These are phyloP conservation scores for Agelastica alni DNA, from an alignment of 2,888 invertebrate genomes.

Conservation along the genomic window DNA sequence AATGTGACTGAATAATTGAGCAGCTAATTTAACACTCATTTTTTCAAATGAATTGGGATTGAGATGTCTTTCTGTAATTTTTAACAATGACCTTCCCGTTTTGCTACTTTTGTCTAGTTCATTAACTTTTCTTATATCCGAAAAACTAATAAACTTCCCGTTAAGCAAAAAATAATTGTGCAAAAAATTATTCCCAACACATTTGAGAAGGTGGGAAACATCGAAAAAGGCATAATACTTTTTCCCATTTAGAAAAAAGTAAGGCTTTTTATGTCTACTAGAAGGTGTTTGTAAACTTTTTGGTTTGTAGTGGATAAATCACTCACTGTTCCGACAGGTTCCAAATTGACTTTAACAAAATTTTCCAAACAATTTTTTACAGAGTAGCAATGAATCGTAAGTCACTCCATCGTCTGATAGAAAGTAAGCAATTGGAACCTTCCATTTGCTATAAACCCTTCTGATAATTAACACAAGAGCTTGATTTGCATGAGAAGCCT, in stretches of 20 bases:
- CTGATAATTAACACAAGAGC: no score
- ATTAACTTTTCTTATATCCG: not conserved
- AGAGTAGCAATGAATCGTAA: not conserved
- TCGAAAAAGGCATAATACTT: not conserved
- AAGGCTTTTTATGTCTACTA: no score
- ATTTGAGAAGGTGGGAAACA: no score
- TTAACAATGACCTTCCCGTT: not conserved
- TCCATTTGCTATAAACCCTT: not conserved
- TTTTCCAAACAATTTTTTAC: not conserved
- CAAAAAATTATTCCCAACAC: no score
- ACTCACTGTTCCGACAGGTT: not conserved
- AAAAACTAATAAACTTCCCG: not conserved
- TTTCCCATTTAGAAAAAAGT: not conserved
- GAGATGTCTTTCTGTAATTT: slow-evolving; percentile 2
- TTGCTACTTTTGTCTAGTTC: not conserved
- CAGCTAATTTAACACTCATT: slow-evolving; percentile 11
- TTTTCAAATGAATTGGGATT: slow-evolving; percentile 8
- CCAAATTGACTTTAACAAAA: not conserved
- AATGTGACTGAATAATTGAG: slow-evolving; percentile 10
- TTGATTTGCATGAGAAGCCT: no score
- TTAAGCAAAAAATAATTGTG: not conserved
- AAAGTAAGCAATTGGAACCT: not conserved
- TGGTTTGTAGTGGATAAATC: not conserved
- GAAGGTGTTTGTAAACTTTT: no score
- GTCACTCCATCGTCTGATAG: not conserved